Evolutionary conservation across 2,113 vertebrate genomes (phyloP).

Genomic region (Maccullochella peelii): DNA sequence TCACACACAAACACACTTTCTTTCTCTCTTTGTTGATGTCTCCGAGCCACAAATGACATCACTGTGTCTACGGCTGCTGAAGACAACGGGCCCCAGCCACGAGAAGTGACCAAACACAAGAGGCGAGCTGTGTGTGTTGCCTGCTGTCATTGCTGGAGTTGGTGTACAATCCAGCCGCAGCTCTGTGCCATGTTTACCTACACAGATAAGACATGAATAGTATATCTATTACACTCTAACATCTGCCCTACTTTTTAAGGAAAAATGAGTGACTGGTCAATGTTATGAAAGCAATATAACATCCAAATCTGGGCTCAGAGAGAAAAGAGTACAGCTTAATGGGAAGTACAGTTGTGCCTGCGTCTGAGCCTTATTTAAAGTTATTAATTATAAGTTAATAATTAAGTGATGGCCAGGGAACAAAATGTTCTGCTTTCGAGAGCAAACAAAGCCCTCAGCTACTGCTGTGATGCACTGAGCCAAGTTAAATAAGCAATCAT

Average conservation of each 20-base stretch:
- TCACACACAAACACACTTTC: constrained; percentile 45
- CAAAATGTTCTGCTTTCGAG: not conserved
- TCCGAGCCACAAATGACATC: constrained; percentile 52
- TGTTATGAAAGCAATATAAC: not conserved
- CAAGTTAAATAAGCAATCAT: constrained; percentile 24
- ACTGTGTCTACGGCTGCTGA: constrained; percentile 27
- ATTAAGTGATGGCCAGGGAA: not conserved
- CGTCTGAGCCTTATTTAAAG: not conserved
- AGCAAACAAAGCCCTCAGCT: constrained; percentile 26
- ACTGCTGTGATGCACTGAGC: not conserved
- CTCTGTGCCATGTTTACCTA: constrained; percentile 29
- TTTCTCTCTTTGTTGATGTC: constrained; percentile 58
- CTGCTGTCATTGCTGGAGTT: not conserved
- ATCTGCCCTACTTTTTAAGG: not conserved
- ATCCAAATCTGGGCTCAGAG: not conserved
- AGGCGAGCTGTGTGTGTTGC: not conserved
- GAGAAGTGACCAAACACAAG: constrained; percentile 14
- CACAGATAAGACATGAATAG: constrained; percentile 31
- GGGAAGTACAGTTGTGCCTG: not conserved
- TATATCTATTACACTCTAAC: not conserved
- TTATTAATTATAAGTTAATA: not conserved
- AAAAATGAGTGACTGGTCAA: not conserved
- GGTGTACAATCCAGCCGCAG: not conserved
- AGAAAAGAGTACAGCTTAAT: not conserved
- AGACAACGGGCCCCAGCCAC: constrained; percentile 50